Conservation (phyloP, 2,113 vertebrate genomes). For the Gopherus flavomarginatus region DNA sequence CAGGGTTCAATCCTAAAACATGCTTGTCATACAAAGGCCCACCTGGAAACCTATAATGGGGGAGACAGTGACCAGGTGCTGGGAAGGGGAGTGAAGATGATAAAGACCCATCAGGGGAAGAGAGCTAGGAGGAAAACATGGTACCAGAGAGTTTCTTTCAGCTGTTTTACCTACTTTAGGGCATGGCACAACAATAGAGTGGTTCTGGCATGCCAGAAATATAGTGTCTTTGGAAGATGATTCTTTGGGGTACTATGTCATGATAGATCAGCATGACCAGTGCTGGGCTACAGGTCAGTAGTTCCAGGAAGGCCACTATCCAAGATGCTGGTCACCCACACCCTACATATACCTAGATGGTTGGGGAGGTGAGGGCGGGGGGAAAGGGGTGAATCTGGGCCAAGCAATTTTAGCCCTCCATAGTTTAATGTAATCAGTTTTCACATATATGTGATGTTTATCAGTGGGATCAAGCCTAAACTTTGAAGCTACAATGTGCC, state of each 20-base stretch:
- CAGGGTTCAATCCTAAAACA: background rate
- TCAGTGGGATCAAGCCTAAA: background rate
- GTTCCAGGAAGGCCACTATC: background rate
- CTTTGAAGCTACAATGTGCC: background rate
- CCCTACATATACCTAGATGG: background rate
- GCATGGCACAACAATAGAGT: background rate
- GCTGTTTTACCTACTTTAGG: background rate
- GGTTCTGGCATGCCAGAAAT: background rate
- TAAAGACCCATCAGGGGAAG: background rate
- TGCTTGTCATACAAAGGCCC: background rate
- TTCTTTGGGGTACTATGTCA: background rate
- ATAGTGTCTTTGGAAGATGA: background rate
- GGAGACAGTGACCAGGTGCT: background rate
- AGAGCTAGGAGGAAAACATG: background rate
- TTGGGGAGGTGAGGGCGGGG: background rate
- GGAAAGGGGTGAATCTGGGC: background rate
- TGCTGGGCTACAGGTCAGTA: background rate
- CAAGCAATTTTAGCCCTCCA: background rate
- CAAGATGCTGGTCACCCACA: background rate
- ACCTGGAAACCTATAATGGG: background rate
- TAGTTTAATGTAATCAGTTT: background rate
- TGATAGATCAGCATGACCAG: fast-evolving
- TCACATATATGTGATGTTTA: background rate
- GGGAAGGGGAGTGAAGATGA: background rate
- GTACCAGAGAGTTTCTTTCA: background rate